A percentile compares a stretch with the other conserved stretches of the same genome.
phyloP scores from a whole-genome alignment of 2,113 vertebrate genomes.

The Alces alces region DNA sequence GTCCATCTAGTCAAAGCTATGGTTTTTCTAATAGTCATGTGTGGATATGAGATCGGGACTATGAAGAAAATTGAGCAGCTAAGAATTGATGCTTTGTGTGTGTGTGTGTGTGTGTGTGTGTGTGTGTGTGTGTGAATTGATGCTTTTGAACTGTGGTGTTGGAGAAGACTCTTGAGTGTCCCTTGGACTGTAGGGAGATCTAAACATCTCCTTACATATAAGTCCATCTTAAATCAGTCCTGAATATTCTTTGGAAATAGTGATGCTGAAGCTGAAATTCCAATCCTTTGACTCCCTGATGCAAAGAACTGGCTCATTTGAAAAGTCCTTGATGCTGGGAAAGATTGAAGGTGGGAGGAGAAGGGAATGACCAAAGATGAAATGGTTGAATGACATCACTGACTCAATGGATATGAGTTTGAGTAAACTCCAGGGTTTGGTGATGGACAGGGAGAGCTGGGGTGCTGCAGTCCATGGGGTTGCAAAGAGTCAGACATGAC shows the following conservation, averaged over 20 bases:
- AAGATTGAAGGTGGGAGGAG: neutral
- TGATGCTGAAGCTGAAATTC: neutral
- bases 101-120: too few species aligned
- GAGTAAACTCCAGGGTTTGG: neutral
- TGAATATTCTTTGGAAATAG: neutral
- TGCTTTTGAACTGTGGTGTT: neutral
- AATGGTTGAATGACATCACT: neutral
- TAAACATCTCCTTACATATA: neutral
- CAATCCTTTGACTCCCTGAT: neutral
- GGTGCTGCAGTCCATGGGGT: neutral
- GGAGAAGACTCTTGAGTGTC: neutral
- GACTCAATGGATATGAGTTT: neutral
- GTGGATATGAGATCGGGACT: neutral
- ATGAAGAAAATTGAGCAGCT: neutral
- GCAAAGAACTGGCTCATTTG: neutral
- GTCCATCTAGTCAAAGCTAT: neutral
- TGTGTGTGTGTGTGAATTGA: too few species aligned
- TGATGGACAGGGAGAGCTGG: neutral
- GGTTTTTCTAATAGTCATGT: neutral
- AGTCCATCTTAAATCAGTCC: neutral
- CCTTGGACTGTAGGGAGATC: neutral
- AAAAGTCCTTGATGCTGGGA: neutral
- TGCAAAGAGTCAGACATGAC: neutral
- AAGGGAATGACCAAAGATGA: neutral
- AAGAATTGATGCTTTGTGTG: neutral